Base-by-base conservation (phyloP, 2,888 invertebrate species). In the Trimorus sp. region DNA sequence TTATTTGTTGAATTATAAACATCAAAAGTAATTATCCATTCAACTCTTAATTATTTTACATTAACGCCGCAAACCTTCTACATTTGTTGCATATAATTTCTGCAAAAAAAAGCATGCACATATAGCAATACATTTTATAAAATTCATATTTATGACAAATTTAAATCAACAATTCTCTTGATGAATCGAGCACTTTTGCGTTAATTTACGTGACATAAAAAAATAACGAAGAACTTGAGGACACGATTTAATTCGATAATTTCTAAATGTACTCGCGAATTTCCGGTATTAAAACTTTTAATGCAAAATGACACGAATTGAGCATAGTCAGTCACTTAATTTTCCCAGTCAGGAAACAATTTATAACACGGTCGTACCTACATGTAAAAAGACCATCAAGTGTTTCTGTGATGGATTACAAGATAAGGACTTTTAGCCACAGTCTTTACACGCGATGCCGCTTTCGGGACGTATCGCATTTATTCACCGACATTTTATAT, bases 381-480 rank as follows among this genome's bases (percentile, higher is more conserved):
- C 63, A 63, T 73, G 73, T 70, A 73, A 73, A 73, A 73, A 73
- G 73, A 49, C 54, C 56, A 63, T 62, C 63, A 36, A 14, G 73
- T 38, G n/a, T 49, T 73, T 56, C 16, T 63, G 63, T 56, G 73
- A 73, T 38, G 56, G 38, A 63, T 63, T 11, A 45, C 9, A 1
- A 15, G 73, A 73, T 63, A 73, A 73, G 73, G 49, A 38, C 54
- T 73, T 63, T 63, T 49, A 60, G 36, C 15, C 38, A 45, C 16
- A n/a, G 16, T 38, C 45, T 15, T 53, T 38, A 63, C 73, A 73
- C 63, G 73, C 63, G 48, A 73, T 63, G 36, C 56, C 45, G 42
- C 54, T 73, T 56, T 49, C 26, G 26, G 26, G 26, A 26, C 26
- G 26, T 1, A 26, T 26, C 26, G 26, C 26, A 26, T 26, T 26